A percentile compares a stretch with the other conserved stretches of the same genome.
Conservation (phyloP, 2,797 vertebrate genomes). For the Xiphorhynchus erythropygius region DNA sequence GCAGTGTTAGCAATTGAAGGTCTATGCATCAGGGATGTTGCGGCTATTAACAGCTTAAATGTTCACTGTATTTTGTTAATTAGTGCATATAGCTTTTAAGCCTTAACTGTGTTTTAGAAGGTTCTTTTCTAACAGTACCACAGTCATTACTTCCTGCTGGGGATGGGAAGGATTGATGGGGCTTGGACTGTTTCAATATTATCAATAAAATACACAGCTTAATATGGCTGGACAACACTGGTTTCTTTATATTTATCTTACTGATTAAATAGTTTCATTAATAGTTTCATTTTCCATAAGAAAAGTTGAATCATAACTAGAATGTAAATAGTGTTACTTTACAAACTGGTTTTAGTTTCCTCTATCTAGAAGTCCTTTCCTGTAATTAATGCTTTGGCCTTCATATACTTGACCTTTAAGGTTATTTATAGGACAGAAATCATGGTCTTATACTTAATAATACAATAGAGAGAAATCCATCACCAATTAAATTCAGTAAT, state of each 20-base stretch:
- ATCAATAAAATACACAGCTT: conserved; percentile 33
- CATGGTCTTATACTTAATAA: neutral
- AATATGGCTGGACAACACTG: neutral
- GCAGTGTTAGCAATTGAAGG: conserved; percentile 58
- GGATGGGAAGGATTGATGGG: conserved; percentile 20
- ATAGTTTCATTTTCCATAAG: no score
- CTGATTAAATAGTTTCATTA: neutral
- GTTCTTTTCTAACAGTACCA: conserved; percentile 28
- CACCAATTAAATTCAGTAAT: neutral
- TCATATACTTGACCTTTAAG: neutral
- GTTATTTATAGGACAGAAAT: neutral
- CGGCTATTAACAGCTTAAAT: conserved; percentile 75
- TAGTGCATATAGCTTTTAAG: conserved; percentile 70
- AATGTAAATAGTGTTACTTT: neutral
- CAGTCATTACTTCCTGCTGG: conserved; percentile 36
- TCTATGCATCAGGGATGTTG: conserved; percentile 69
- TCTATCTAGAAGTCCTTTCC: neutral
- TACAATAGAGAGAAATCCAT: neutral
- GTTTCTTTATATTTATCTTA: neutral
- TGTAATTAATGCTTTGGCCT: neutral
- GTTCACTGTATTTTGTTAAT: conserved; percentile 78
- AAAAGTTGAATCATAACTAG: neutral
- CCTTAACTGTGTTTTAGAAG: conserved; percentile 62
- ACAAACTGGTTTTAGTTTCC: neutral
- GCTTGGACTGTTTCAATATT: conserved; percentile 53